Percentiles rank a stretch among this genome's conserved stretches.
These are phyloP conservation scores for Drosophila nannoptera DNA, from an alignment of 1,140 invertebrate genomes.

Conservation along the genomic window DNA sequence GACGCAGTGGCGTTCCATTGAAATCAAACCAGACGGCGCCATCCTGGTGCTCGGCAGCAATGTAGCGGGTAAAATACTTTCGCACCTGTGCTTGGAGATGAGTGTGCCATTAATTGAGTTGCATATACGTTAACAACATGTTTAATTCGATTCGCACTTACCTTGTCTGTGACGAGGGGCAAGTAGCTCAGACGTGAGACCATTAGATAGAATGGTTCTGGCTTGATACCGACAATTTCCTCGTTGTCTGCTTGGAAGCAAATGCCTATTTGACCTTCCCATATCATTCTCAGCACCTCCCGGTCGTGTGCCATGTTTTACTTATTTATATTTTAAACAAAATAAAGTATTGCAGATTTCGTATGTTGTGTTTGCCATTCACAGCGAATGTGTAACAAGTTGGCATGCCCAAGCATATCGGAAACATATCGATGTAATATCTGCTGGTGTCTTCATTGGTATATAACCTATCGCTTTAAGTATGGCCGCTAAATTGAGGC, in stretches of 20 bases:
- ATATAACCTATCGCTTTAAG: not conserved
- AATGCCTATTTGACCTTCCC: conserved; percentile 96
- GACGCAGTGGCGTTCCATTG: conserved; percentile 94
- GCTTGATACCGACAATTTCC: conserved; percentile 92
- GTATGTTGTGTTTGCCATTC: conserved; percentile 44
- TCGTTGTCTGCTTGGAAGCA: conserved; percentile 93
- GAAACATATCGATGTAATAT: conserved; percentile 5
- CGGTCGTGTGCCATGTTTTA: conserved; percentile 91
- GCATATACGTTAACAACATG: not conserved
- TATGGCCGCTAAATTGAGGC: not conserved
- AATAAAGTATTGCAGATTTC: conserved; percentile 19
- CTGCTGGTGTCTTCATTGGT: not conserved
- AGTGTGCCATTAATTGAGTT: not conserved
- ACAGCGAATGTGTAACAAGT: conserved; percentile 23
- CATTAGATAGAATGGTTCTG: conserved; percentile 96
- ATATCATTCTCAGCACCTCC: conserved; percentile 95
- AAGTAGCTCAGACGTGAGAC: conserved; percentile 97
- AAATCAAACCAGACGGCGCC: conserved; percentile 97
- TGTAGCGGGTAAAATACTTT: conserved; percentile 92
- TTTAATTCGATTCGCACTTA: conserved; percentile 73
- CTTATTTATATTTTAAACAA: conserved; percentile 30
- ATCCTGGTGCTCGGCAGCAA: conserved; percentile 89
- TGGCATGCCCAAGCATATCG: conserved; percentile 28
- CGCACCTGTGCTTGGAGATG: conserved; percentile 83
- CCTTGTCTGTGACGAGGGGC: conserved; percentile 97